phyloP scores from a whole-genome alignment of 2,888 invertebrate genomes.

The Blastobasis adustella region DNA sequence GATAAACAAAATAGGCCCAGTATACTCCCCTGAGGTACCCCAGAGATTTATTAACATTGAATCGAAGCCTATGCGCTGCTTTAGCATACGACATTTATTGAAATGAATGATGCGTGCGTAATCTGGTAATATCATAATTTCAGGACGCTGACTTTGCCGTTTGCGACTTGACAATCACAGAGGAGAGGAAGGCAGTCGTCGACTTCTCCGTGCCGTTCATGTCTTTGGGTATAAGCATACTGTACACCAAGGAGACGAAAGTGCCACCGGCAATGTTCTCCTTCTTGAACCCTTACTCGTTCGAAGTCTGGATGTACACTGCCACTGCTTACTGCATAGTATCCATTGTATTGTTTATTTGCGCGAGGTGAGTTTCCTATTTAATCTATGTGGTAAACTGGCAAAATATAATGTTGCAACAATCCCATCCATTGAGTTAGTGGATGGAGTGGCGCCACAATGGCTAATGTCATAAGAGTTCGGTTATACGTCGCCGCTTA shows the following conservation, averaged over 20 bases:
- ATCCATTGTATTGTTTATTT: conserved; percentile 85
- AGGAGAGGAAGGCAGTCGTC: conserved; percentile 88
- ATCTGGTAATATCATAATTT: conserved; percentile 3
- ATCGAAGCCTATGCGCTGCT: too few relatives aligned
- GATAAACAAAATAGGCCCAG: too few relatives aligned
- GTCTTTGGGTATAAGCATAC: conserved; percentile 93
- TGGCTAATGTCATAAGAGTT: too few relatives aligned
- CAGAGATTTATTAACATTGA: too few relatives aligned
- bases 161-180: conserved; percentile 92
- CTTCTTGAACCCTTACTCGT: conserved; percentile 88
- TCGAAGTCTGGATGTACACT: conserved; percentile 92
- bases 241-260: conserved; percentile 86
- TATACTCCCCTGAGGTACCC: too few relatives aligned
- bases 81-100: too few relatives aligned
- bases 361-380: conserved; percentile 76
- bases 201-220: conserved; percentile 98
- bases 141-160: conserved; percentile 61
- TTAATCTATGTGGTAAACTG: too few relatives aligned
- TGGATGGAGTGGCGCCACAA: too few relatives aligned
- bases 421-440: too few relatives aligned
- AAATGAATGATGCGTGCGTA: too few relatives aligned
- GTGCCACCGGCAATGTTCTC: conserved; percentile 87
- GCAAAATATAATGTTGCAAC: too few relatives aligned
- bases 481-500: too few relatives aligned
- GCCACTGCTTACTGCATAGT: conserved; percentile 89